Base-by-base conservation (phyloP, 2,113 vertebrate species). In the Coptodon bakossiorum region DNA sequence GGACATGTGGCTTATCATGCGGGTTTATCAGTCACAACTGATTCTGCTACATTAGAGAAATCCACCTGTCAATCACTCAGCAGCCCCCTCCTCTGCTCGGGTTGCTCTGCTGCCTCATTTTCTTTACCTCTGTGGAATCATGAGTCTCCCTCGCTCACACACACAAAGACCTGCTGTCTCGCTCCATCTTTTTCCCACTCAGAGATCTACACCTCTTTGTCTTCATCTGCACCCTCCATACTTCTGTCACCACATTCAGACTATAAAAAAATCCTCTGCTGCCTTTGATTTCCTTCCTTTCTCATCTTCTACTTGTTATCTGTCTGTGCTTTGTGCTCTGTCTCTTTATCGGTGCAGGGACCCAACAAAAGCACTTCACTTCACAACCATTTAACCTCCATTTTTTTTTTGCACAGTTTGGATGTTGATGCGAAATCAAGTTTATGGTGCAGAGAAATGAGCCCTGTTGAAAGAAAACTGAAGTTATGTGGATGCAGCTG, bases 221-320 rank as follows among this genome's bases (percentile, higher is more conserved):
- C 45, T 78, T 86, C 76, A 73, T 86, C 80, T 81, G 29, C 80
- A 57, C 43, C 27, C 86, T 82, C 79, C 38, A 80, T 56, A 56
- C 53, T 11, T 61, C 38, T 80, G 59, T 82, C 86, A 80, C 83
- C 68, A 22, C 54, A 57, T 38, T 85, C 66, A 50, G 45, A 81
- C 73, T 22, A 19, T 63, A 29, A 83, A 40, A 87, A 79, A 85
- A 83, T 68, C 54, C 73, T 83, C 80, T 40, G 40, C 86, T 82
- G 40, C 83, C 34, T 91, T 88, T 91, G 54, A 84, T 89, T 86
- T 84, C 11, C 88, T 85, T 81, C 16, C 17, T 80, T 71, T 88
- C 54, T 88, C 66, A 76, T 91, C 53, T 89, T 73, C 11, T 8
- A 8, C 50, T 85, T 85, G 73, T 86, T 88, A 87, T 88, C 68